Evolutionary conservation across 2,113 vertebrate species (phyloP).

Genomic region (Thoracochromis brauschi): DNA sequence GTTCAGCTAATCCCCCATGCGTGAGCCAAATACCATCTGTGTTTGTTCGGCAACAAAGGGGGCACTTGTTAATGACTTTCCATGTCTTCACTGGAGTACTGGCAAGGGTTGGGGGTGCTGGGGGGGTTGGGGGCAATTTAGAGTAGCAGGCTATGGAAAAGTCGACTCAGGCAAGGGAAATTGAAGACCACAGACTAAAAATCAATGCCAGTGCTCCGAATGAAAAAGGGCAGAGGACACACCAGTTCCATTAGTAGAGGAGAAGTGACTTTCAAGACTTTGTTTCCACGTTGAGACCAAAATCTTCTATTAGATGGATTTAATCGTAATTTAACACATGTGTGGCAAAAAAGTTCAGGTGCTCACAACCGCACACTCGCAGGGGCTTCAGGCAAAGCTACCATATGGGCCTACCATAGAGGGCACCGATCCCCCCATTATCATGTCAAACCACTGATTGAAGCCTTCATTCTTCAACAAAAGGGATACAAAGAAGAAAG

Average conservation of each 20-base stretch:
- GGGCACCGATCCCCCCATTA: not conserved
- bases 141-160: constrained; percentile 27
- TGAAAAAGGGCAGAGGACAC: not conserved
- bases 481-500: not conserved
- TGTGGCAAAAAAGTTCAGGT: not conserved
- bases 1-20: constrained; percentile 73
- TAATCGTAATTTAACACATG: not conserved
- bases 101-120: constrained; percentile 8
- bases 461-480: not conserved
- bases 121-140: not conserved
- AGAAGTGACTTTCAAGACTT: not conserved
- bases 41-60: constrained; percentile 76
- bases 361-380: not conserved
- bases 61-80: constrained; percentile 76
- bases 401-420: not conserved
- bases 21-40: constrained; percentile 78
- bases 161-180: constrained; percentile 1
- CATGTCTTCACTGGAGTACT: constrained; percentile 71
- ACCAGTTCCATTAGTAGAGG: not conserved
- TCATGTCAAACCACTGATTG: not conserved
- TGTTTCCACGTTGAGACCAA: not conserved
- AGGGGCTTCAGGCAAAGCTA: not conserved
- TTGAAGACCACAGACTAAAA: not conserved
- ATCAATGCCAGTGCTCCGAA: constrained; percentile 15
- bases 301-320: not conserved